Base-by-base conservation (phyloP, 2,113 vertebrate species). In the Phylloscopus trochiloides region DNA sequence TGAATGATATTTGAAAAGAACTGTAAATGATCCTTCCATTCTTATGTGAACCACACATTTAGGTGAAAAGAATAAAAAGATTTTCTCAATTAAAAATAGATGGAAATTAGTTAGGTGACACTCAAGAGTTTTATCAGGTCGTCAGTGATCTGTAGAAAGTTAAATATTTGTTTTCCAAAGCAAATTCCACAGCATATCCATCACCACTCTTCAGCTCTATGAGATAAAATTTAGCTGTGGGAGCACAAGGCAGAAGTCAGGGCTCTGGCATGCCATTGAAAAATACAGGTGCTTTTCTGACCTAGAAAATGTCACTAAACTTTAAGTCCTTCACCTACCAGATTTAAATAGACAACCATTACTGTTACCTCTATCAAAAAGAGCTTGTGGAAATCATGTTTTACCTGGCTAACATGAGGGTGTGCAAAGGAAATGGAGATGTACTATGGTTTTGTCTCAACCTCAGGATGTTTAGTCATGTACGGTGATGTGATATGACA, bases 131-230 rank as follows among this genome's bases (percentile, higher is more conserved):
- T 94, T 96, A 84, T 59, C 59, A 55, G 68, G 29, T 70, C 73
- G 94, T 95, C 86, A 91, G 7, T 80, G 71, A 91, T 91, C 78
- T 94, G 62, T 74, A 88, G 82, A 86, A 97, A 94, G 85, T 94
- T 89, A 66, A 70, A 61, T 91, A 90, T 97, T 96, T 94, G 52
- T 93, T 94, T 89, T 93, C 29, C 71, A 76, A 93, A 92, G 93
- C 74, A 88, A 97, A 97, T 97, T 96, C 65, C 89, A 86, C n/a
- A 94, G 86, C 32, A 59, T 43, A 67, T 75, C 88, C 89, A 48
- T 95, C 96, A 71, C 40, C 66, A 62, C 58, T 78, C 36, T 58
- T 88, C 40, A 88, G 86, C 17, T 58, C 43, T 71, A 38, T 10
- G 34, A 73, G 86, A 92, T 67, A 85, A 1, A 3, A 47, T 38